phyloP scores from a whole-genome alignment of 2,888 invertebrate species.

The Epinotia demarniana region DNA sequence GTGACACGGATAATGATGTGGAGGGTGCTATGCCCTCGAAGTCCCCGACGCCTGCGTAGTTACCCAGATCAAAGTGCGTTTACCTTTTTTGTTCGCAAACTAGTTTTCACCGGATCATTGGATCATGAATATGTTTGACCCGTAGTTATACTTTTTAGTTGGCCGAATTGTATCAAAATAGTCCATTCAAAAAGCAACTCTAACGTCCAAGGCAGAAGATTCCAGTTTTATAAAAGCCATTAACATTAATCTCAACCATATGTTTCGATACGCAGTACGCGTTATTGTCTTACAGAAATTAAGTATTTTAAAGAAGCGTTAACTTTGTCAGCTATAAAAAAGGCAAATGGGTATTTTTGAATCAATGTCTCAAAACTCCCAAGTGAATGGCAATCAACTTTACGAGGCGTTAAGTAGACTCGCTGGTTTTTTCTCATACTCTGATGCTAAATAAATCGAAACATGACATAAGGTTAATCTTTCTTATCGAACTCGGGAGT shows the following conservation, averaged over 20 bases:
- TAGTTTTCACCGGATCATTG: slow-evolving; percentile 17
- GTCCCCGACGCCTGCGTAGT: slow-evolving; percentile 31
- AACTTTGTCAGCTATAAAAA: neutral
- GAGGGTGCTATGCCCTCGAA: slow-evolving; percentile 31
- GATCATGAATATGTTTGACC: slow-evolving; percentile 3
- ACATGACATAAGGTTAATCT: neutral
- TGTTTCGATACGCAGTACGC: neutral
- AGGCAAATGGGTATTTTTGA: too few species aligned
- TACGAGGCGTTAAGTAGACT: too few species aligned
- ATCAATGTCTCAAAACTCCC: too few species aligned
- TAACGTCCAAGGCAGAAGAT: too few species aligned
- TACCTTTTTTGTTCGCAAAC: slow-evolving; percentile 32
- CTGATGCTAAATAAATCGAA: neutral
- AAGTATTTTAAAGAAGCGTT: neutral
- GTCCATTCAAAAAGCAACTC: too few species aligned
- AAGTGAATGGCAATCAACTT: too few species aligned
- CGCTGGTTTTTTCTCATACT: neutral
- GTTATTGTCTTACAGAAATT: neutral
- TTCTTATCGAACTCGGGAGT: neutral
- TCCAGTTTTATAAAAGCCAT: too few species aligned
- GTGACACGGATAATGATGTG: slow-evolving; percentile 36
- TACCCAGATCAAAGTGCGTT: slow-evolving; percentile 33
- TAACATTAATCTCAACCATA: too few species aligned
- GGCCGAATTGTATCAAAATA: too few species aligned
- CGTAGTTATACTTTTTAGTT: neutral